Conservation (phyloP, 1,140 invertebrate species). For the Chionoecetes opilio region DNA sequence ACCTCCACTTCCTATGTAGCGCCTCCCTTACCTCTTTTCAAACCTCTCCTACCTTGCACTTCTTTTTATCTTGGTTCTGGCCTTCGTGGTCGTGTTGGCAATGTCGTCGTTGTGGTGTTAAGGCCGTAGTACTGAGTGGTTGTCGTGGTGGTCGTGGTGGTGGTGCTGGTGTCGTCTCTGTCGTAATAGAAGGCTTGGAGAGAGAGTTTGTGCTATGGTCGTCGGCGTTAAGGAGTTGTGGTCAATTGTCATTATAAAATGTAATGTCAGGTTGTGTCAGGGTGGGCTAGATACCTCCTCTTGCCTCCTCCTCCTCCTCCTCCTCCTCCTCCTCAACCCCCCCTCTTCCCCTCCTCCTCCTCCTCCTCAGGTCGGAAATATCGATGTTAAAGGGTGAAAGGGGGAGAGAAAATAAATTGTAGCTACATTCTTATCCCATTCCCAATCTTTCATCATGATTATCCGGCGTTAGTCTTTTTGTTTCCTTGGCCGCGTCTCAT, state of each 20-base stretch:
- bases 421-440: not conserved
- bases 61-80: not conserved
- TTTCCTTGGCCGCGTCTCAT: not conserved
- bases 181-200: not conserved
- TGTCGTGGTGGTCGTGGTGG: not conserved
- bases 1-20: not conserved
- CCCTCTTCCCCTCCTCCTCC: not conserved
- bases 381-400: not conserved
- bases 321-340: not conserved
- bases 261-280: conserved; percentile 18
- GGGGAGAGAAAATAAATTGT: not conserved
- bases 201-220: not conserved
- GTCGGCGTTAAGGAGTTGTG: conserved; percentile 12
- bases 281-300: conserved; percentile 14
- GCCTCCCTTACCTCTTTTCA: not conserved
- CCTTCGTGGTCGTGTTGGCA: not conserved
- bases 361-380: conserved; percentile 21
- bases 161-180: not conserved
- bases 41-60: not conserved
- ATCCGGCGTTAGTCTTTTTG: not conserved
- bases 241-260: conserved; percentile 3
- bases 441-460: too few species aligned
- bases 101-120: not conserved
- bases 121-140: not conserved
- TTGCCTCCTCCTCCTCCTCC: not conserved